These are phyloP conservation scores for Melitaea cinxia DNA, from an alignment of 1,140 invertebrate genomes.

Conservation along the genomic window DNA sequence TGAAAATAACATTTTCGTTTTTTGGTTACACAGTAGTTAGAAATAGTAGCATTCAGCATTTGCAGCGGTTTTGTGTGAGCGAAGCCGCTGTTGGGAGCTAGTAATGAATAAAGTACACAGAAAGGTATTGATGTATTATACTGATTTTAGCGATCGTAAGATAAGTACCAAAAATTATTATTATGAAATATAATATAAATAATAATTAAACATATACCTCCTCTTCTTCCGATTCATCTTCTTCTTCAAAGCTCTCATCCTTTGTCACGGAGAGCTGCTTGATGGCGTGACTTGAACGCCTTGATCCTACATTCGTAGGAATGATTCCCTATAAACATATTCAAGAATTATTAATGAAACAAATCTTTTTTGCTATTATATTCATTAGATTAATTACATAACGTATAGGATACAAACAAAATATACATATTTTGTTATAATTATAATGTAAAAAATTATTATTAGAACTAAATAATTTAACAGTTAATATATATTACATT, in stretches of 20 bases:
- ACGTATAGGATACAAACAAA: not conserved
- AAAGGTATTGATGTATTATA: too few species aligned
- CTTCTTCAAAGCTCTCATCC: constrained; percentile 79
- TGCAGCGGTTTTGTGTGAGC: too few species aligned
- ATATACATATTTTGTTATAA: not conserved
- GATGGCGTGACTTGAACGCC: constrained; percentile 78
- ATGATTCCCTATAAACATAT: constrained; percentile 64
- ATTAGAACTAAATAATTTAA: not conserved
- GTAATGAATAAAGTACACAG: too few species aligned
- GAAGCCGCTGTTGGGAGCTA: too few species aligned
- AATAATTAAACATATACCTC: constrained; percentile 47
- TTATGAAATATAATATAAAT: not conserved
- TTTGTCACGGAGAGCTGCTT: constrained; percentile 76
- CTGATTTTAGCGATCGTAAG: too few species aligned
- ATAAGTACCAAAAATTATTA: too few species aligned
- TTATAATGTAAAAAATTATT: not conserved
- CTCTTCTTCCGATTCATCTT: constrained; percentile 79
- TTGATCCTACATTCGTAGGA: constrained; percentile 75
- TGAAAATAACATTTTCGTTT: too few species aligned
- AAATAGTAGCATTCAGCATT: too few species aligned
- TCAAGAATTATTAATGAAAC: constrained; percentile 11
- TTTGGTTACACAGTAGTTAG: too few species aligned
- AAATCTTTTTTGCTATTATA: not conserved
- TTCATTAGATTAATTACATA: too few species aligned
- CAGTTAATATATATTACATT: not conserved